phyloP scores from a whole-genome alignment of 2,888 invertebrate genomes.

The Venustoraphidia nigricollis region DNA sequence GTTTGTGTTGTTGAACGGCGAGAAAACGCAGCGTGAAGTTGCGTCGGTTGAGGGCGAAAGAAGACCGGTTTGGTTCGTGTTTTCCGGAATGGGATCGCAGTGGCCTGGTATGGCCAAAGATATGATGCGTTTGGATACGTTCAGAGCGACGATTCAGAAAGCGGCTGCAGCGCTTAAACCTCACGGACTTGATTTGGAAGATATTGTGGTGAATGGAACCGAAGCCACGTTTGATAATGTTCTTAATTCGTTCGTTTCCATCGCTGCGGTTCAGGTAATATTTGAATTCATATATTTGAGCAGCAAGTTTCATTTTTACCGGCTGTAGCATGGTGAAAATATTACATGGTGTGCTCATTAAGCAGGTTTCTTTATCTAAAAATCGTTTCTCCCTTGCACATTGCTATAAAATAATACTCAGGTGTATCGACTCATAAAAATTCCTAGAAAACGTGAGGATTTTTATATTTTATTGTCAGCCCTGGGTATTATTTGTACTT shows the following conservation, averaged over 20 bases:
- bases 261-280: slow-evolving; percentile 72
- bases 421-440: too few relatives aligned
- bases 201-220: slow-evolving; percentile 60
- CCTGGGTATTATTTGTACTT: too few relatives aligned
- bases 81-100: slow-evolving; percentile 97
- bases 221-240: slow-evolving; percentile 72
- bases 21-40: slow-evolving; percentile 34
- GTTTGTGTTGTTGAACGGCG: slow-evolving; percentile 50
- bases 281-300: too few relatives aligned
- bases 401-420: too few relatives aligned
- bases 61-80: slow-evolving; percentile 86
- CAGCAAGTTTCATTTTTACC: too few relatives aligned
- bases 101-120: slow-evolving; percentile 92
- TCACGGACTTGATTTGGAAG: slow-evolving; percentile 69
- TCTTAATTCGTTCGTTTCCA: slow-evolving; percentile 79
- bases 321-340: too few relatives aligned
- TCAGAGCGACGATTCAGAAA: slow-evolving; percentile 60
- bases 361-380: too few relatives aligned
- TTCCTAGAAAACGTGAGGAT: too few relatives aligned
- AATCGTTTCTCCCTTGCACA: too few relatives aligned
- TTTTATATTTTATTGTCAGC: too few relatives aligned
- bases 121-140: slow-evolving; percentile 67
- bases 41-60: slow-evolving; percentile 34
- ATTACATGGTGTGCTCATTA: too few relatives aligned
- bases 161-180: slow-evolving; percentile 63